These are phyloP conservation scores for Cerastoderma edule DNA, from an alignment of 2,888 invertebrate species.

Conservation along the genomic window DNA sequence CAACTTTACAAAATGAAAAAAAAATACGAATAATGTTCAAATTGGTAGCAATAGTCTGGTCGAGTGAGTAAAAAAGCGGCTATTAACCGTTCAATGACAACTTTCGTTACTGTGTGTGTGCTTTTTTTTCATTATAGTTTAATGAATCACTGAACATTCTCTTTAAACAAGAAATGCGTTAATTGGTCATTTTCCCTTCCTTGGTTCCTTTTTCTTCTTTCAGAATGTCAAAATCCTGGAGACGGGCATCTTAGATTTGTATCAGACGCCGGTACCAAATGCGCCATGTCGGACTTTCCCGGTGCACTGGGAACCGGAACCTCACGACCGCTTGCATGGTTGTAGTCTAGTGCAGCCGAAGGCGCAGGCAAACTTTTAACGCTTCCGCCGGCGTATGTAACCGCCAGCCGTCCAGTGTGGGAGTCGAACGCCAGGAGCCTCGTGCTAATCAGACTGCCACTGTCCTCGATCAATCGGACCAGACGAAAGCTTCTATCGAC, in stretches of 20 bases:
- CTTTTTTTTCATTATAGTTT: too few relatives aligned
- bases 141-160: too few relatives aligned
- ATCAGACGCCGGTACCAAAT: constrained; percentile 3
- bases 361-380: constrained; percentile 8
- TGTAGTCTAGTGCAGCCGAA: background rate
- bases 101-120: too few relatives aligned
- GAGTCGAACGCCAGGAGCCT: constrained; percentile 25
- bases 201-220: too few relatives aligned
- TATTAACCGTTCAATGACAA: too few relatives aligned
- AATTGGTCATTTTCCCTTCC: too few relatives aligned
- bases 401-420: constrained; percentile 9
- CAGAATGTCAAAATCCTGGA: constrained; percentile 28
- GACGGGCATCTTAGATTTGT: constrained; percentile 17
- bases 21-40: too few relatives aligned
- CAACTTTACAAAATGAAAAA: too few relatives aligned
- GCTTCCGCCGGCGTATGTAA: constrained; percentile 26
- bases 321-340: background rate
- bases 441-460: constrained; percentile 6
- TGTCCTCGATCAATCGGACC: constrained; percentile 23
- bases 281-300: background rate
- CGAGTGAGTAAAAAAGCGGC: too few relatives aligned
- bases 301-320: background rate
- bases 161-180: too few relatives aligned
- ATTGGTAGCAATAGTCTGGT: too few relatives aligned
- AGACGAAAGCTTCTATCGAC: constrained; percentile 25